phyloP scores from a whole-genome alignment of 2,797 vertebrate species.

The Spinibarbus caldwelli region DNA sequence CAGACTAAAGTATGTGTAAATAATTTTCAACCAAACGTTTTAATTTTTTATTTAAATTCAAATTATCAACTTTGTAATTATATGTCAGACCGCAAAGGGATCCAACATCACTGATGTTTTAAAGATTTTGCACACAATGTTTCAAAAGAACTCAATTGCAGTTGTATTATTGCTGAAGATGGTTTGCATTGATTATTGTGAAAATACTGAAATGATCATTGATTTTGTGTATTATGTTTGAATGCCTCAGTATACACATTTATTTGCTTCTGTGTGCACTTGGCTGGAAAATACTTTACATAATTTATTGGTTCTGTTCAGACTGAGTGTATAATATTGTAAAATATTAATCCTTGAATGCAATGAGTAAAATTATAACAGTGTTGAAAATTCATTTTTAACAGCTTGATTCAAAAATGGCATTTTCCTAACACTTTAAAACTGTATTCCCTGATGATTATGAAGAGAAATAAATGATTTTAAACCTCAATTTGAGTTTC shows the following conservation, averaged over 20 bases:
- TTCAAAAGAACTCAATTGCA: not conserved
- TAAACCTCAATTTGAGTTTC: not conserved
- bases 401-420: not conserved
- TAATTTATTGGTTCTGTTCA: conserved; percentile 34
- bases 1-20: not conserved
- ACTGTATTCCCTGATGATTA: not conserved
- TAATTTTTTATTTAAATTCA: not conserved
- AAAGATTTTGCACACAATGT: conserved; percentile 20
- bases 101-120: conserved; percentile 10
- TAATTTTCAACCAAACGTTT: not conserved
- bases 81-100: not conserved
- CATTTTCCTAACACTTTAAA: conserved; percentile 33
- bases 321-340: conserved; percentile 3
- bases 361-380: not conserved
- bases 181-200: conserved; percentile 9
- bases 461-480: conserved; percentile 62
- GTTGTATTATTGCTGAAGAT: conserved; percentile 10
- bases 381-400: conserved; percentile 8
- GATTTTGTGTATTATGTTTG: not conserved
- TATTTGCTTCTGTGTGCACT: not conserved
- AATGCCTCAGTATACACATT: not conserved
- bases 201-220: not conserved
- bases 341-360: conserved; percentile 26
- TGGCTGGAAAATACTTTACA: conserved; percentile 10
- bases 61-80: not conserved